Evolutionary conservation across 2,888 invertebrate species (phyloP).

Genomic region (Epistrophe eligans): DNA sequence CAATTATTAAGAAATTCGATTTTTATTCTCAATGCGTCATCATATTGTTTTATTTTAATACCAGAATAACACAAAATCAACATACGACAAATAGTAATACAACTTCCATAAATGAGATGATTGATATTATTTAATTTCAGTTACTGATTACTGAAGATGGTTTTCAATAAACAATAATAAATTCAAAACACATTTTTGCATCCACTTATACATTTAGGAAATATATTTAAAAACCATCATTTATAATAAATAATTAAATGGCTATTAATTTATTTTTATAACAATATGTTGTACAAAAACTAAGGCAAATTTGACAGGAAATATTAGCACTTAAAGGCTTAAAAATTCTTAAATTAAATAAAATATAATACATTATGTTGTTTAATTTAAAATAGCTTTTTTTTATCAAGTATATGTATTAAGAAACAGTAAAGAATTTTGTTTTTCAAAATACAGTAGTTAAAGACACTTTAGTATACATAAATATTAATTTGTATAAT

Average conservation of each 20-base stretch:
- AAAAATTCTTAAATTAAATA: constrained; percentile 34
- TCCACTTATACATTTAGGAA: constrained; percentile 1
- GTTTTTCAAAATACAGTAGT: constrained; percentile 6
- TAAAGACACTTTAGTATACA: constrained; percentile 50
- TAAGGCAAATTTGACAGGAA: constrained; percentile 36
- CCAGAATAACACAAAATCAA: too few relatives aligned
- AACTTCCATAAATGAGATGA: too few relatives aligned
- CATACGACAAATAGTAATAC: too few relatives aligned
- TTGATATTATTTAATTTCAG: too few relatives aligned
- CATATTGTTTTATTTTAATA: too few relatives aligned
- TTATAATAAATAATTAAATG: constrained; percentile 23
- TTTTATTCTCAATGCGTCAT: too few relatives aligned
- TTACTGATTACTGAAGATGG: too few relatives aligned
- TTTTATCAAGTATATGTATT: constrained; percentile 1
- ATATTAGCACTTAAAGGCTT: constrained; percentile 16
- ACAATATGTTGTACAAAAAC: constrained; percentile 40
- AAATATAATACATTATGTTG: constrained; percentile 32
- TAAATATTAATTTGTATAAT: constrained; percentile 33
- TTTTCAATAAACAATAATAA: background rate
- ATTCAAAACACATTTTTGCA: background rate
- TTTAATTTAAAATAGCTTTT: background rate
- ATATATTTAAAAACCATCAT: constrained; percentile 27
- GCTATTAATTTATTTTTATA: constrained; percentile 18
- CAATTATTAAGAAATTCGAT: too few relatives aligned
- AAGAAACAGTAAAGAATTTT: constrained; percentile 4